These are phyloP conservation scores for Dolichallabes microphthalmus DNA, from an alignment of 2,113 vertebrate species.

Conservation along the genomic window DNA sequence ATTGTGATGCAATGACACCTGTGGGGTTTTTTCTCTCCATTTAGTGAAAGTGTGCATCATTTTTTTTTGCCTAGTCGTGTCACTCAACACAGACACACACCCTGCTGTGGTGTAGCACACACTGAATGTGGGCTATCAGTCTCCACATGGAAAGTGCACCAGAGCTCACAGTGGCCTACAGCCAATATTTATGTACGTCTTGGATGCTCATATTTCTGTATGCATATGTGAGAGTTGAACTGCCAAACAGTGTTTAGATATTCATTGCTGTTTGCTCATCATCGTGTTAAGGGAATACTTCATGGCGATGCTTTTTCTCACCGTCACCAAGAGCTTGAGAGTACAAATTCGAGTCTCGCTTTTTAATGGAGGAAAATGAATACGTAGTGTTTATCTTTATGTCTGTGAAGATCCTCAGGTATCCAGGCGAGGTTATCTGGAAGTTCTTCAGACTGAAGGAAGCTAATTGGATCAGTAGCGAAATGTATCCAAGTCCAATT, in stretches of 20 bases:
- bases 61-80: slow-evolving; percentile 11
- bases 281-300: background rate
- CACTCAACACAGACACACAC: slow-evolving; percentile 21
- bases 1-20: too few relatives aligned
- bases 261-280: background rate
- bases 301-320: background rate
- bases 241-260: background rate
- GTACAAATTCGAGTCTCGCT: background rate
- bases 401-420: too few relatives aligned
- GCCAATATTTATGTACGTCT: slow-evolving; percentile 15
- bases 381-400: background rate
- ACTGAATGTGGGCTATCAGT: slow-evolving; percentile 8
- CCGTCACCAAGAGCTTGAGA: background rate
- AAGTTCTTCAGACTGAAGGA: too few relatives aligned
- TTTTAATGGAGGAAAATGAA: background rate
- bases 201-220: background rate
- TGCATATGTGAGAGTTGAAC: background rate
- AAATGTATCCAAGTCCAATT: too few relatives aligned
- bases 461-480: too few relatives aligned
- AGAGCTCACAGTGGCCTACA: slow-evolving; percentile 5
- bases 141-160: slow-evolving; percentile 15
- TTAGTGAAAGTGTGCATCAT: background rate
- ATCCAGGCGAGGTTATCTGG: too few relatives aligned
- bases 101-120: slow-evolving; percentile 22
- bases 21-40: background rate